Conservation (phyloP, 2,797 vertebrate genomes). For the Anas flavirostris region DNA sequence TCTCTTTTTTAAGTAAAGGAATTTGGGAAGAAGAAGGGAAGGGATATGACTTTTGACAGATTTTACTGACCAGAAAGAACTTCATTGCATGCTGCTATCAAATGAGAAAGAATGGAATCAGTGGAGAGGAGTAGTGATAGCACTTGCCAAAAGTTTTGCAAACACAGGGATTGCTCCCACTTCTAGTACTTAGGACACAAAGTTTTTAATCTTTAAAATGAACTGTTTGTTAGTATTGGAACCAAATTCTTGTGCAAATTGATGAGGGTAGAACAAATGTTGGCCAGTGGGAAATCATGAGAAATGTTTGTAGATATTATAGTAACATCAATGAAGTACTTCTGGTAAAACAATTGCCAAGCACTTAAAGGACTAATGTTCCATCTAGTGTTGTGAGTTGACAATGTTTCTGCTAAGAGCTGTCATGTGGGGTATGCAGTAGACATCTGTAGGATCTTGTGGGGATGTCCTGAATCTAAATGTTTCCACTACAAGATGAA, state of each 20-base stretch:
- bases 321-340: neutral
- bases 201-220: neutral
- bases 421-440: neutral
- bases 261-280: neutral
- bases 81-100: slow-evolving; percentile 52
- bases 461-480: accelerated
- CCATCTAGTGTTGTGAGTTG: neutral
- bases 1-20: slow-evolving; percentile 25
- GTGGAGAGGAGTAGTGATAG: slow-evolving; percentile 11
- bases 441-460: accelerated
- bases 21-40: neutral
- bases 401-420: neutral
- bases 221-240: neutral
- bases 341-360: neutral
- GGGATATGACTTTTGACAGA: slow-evolving; percentile 72
- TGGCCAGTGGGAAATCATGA: neutral
- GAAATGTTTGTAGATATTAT: neutral
- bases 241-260: neutral
- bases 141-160: slow-evolving; percentile 68
- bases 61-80: slow-evolving; percentile 73
- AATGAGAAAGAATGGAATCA: slow-evolving; percentile 14
- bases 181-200: neutral
- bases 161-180: neutral
- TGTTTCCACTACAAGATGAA: neutral
- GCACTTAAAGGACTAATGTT: neutral